Evolutionary conservation across 2,797 vertebrate genomes (phyloP), one percentile per base, ranked within the genome.

Genomic region (Holocentrus rufus): DNA sequence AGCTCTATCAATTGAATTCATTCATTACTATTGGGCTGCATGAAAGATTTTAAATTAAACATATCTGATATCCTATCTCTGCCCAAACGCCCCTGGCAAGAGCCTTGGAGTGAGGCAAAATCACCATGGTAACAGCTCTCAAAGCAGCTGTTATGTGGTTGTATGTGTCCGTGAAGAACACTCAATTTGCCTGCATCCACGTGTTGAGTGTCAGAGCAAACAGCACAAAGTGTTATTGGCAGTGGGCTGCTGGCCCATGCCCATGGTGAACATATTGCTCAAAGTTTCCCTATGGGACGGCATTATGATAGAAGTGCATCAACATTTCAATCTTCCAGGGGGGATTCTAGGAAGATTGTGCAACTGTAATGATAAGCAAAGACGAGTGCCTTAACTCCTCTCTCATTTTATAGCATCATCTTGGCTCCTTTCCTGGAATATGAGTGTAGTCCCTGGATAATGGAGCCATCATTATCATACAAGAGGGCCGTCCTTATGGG

Each of bases 71-170:
- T 74, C 53, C 59, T 27, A 74, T 69, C 44, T 76, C 46, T 69
- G 44, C 53, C 44, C 15, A 65, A 74, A 67, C 44, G 47, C 58
- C 59, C 9, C 68, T 74, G 79, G 66, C 71, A 72, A 76, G 34
- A 80, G 65, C 59, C 54, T 78, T 79, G 30, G 46, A 70, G 49
- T 68, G 58, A 74, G 70, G 76, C 39, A 55, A 61, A 65, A 77
- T 81, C 63, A 60, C 80, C 76, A 89, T 87, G 82, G 82, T 52
- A 83, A 86, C 86, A 50, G 72, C 73, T 82, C 76, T 79, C 72
- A 67, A 47, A 75, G 68, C 76, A 76, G 49, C 55, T 4, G 18
- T 69, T 80, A 61, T 67, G 39, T 61, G 56, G 62, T 75, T 65
- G 72, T 74, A 39, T 77, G 57, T 56, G 72, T 73, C 61, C 50